A percentile compares a stretch with the other conserved stretches of the same genome.
Evolutionary conservation across 2,113 vertebrate species (phyloP).

Genomic region (Rhabdomys dilectus): DNA sequence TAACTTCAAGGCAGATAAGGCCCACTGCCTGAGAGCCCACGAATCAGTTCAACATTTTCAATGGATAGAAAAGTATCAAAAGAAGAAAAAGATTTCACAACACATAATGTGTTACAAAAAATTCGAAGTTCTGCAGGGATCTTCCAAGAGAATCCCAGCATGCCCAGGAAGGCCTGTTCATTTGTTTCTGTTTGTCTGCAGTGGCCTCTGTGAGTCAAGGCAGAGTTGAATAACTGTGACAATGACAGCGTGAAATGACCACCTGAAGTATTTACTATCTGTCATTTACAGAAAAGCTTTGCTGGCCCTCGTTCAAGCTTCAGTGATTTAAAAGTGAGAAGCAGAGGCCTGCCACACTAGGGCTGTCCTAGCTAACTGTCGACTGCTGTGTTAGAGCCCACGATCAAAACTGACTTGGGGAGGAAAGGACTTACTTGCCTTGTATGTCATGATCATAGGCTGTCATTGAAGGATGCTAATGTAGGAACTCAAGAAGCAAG

Average conservation of each 20-base stretch:
- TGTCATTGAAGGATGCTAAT: not conserved
- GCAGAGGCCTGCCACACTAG: not conserved
- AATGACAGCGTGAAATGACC: not conserved
- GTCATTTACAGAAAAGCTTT: not conserved
- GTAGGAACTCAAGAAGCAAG: not conserved
- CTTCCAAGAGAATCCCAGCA: not conserved
- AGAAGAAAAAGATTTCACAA: slow-evolving; percentile 8
- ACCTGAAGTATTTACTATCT: not conserved
- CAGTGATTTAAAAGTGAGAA: slow-evolving; percentile 9
- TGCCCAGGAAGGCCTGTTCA: not conserved
- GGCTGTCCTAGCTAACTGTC: not conserved
- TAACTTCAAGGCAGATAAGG: not conserved
- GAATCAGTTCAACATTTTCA: not conserved
- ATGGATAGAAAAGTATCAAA: not conserved
- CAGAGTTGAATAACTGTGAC: not conserved
- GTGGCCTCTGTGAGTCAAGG: not conserved
- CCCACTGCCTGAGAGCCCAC: not conserved
- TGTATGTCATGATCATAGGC: not conserved
- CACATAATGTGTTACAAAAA: not conserved
- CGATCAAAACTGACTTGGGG: not conserved
- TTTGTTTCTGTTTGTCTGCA: not conserved
- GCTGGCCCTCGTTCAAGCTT: not conserved
- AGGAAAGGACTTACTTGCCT: not conserved
- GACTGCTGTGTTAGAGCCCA: not conserved
- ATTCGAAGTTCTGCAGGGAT: not conserved